A percentile compares a stretch with the other conserved stretches of the same genome.
phyloP scores from a whole-genome alignment of 2,113 vertebrate species.

The Bos javanicus region DNA sequence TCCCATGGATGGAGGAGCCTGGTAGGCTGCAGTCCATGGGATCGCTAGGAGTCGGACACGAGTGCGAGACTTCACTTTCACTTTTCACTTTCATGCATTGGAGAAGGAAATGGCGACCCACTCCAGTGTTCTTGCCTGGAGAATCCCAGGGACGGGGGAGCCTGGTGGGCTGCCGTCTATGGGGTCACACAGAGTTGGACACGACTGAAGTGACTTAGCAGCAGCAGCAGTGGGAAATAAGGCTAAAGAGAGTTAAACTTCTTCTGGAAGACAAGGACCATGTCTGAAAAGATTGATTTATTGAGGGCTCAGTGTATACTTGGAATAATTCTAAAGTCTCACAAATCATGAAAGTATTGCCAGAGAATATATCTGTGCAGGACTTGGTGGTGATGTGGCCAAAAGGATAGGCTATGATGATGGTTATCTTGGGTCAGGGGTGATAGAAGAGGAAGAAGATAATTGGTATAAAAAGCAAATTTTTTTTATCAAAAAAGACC shows the following conservation, averaged over 20 bases:
- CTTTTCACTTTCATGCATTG: too few relatives aligned
- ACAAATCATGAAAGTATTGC: not conserved
- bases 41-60: accelerated
- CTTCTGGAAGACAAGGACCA: not conserved
- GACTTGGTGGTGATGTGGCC: not conserved
- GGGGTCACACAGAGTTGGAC: accelerated
- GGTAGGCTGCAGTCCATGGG: too few relatives aligned
- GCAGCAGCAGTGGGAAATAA: not conserved
- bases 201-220: too few relatives aligned
- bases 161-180: too few relatives aligned
- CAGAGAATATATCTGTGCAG: not conserved
- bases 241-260: not conserved
- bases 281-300: not conserved
- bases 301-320: not conserved
- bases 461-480: not conserved
- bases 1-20: too few relatives aligned
- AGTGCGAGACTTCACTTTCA: too few relatives aligned
- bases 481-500: not conserved
- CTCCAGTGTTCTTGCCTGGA: too few relatives aligned
- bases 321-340: not conserved
- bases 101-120: too few relatives aligned
- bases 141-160: too few relatives aligned
- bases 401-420: not conserved
- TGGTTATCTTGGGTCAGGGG: not conserved
- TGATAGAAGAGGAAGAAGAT: not conserved